phyloP scores from a whole-genome alignment of 2,888 invertebrate species.

The Tipula unca region DNA sequence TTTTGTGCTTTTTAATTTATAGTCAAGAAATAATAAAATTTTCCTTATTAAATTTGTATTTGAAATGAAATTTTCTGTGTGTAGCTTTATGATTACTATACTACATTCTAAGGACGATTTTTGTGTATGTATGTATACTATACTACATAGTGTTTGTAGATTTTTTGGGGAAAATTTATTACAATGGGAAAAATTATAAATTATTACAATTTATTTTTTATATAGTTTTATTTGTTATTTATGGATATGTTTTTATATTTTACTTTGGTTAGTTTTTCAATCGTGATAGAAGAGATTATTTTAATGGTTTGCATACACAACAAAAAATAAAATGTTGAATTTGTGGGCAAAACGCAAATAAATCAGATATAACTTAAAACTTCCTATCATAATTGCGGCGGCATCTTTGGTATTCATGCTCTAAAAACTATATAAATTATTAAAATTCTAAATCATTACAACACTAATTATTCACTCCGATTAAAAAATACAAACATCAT shows the following conservation, averaged over 20 bases:
- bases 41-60: background rate
- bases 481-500: background rate
- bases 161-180: background rate
- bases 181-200: background rate
- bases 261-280: background rate
- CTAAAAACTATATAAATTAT: background rate
- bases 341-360: background rate
- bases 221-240: background rate
- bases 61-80: background rate
- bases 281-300: background rate
- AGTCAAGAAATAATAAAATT: background rate
- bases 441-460: background rate
- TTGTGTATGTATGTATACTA: no score
- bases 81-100: background rate
- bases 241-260: background rate
- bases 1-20: slow-evolving; percentile 8
- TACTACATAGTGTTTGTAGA: background rate
- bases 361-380: background rate
- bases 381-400: background rate
- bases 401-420: background rate
- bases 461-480: background rate
- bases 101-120: background rate
- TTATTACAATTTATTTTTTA: background rate
- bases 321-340: background rate
- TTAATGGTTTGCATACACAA: background rate